Base-by-base conservation (phyloP, 1,140 invertebrate species). In the Macrocentrus cingulum region DNA sequence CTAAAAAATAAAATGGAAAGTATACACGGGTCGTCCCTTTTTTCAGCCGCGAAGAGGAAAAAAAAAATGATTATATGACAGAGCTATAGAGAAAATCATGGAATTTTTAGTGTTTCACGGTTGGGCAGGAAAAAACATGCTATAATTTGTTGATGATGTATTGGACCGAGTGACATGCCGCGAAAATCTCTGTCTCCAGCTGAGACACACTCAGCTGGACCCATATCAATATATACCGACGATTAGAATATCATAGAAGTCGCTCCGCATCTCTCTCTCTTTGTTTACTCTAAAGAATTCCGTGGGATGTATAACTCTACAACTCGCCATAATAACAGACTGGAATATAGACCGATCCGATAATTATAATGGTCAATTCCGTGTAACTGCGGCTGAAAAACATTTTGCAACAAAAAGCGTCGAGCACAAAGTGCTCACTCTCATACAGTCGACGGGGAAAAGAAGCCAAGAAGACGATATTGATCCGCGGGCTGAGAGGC, bases 321-420 rank as follows among this genome's bases (percentile, higher is more conserved):
- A 18, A 11, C 36, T 13, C 22, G 32, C 51, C 13, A 54, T 44
- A 54, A 54, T 54, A 54, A 54, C 22, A 23, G 51, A 41, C 39
- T 53, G 23, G 15, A 13, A 42, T 37, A 54, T 54, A 54, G 51
- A 39, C 37, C 39, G 39, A 42, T 42, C 51, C 51, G 51, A 54
- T 54, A 54, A 54, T 54, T 54, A 54, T 44, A 41, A 54, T 54
- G 51, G 19, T 25, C 36, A 39, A 54, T 54, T 54, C 39, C 19
- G 13, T 23, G n/a, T 52, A 32, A 37, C 20, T 32, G n/a, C 37
- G n/a, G 11, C 32, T 16, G 15, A 8, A 29, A 51, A 51, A 16
- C 29, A 51, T 51, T 51, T 41, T 11, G 37, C 25, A 5, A 29
- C 25, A 29, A 29, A 29, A 29, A 29, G 9, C 25, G 25, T 29